Percentiles rank a stretch among this genome's conserved stretches.
These are phyloP conservation scores for Caenorhabditis imperialis DNA, from an alignment of 2,888 invertebrate species.

Conservation along the genomic window DNA sequence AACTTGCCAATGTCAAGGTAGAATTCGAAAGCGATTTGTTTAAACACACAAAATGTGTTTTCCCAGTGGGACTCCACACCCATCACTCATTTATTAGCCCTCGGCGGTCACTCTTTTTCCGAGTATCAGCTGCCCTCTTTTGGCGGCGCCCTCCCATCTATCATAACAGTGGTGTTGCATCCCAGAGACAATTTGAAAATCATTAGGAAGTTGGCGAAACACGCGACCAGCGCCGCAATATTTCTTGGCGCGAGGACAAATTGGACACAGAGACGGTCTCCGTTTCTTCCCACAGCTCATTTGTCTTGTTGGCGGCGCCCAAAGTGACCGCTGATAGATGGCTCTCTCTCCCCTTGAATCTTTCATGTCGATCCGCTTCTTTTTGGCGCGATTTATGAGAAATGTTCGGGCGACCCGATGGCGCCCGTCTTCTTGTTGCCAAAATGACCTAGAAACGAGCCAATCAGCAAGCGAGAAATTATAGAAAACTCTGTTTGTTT, in stretches of 20 bases:
- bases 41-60: slow-evolving; percentile 22
- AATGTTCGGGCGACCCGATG: slow-evolving; percentile 26
- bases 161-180: slow-evolving; percentile 30
- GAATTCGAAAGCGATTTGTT: too few relatives aligned
- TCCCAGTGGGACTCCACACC: slow-evolving; percentile 1
- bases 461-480: too few relatives aligned
- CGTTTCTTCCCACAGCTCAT: slow-evolving; percentile 12
- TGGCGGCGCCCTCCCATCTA: slow-evolving; percentile 25
- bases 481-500: too few relatives aligned
- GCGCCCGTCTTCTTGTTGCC: slow-evolving; percentile 15
- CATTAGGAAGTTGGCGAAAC: background rate
- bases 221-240: slow-evolving; percentile 34
- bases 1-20: slow-evolving; percentile 48
- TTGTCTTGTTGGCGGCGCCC: slow-evolving; percentile 19
- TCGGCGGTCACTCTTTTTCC: slow-evolving; percentile 1
- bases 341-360: background rate
- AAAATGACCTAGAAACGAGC: slow-evolving; percentile 1
- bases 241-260: slow-evolving; percentile 35
- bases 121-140: slow-evolving; percentile 26
- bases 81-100: slow-evolving; percentile 12
- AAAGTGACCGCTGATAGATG: slow-evolving; percentile 23
- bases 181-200: background rate
- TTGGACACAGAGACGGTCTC: slow-evolving; percentile 1
- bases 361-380: slow-evolving; percentile 26
- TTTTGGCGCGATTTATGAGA: slow-evolving; percentile 37